These are phyloP conservation scores for Caiman crocodilus DNA, from an alignment of 2,797 vertebrate genomes.

Conservation along the genomic window DNA sequence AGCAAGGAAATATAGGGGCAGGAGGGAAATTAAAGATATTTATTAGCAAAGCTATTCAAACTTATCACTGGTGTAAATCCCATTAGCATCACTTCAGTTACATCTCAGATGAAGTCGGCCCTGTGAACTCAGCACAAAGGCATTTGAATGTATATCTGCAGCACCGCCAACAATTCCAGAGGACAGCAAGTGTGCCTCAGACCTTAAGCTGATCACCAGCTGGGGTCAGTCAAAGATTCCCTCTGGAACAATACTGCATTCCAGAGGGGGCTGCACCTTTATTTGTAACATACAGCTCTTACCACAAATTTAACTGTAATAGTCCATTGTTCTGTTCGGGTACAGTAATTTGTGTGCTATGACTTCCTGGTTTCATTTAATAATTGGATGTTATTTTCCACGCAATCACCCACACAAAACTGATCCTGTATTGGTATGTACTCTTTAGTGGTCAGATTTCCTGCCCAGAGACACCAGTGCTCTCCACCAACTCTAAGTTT, in stretches of 20 bases:
- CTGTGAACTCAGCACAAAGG: background rate
- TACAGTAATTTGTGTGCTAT: background rate
- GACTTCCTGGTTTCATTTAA: conserved; percentile 11
- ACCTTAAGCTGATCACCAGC: background rate
- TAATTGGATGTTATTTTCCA: conserved; percentile 34
- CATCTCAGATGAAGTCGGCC: background rate
- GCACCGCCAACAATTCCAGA: background rate
- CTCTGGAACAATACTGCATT: background rate
- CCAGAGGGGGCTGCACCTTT: background rate
- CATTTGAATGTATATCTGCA: background rate
- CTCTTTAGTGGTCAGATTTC: conserved; percentile 36
- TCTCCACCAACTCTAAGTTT: conserved; percentile 27
- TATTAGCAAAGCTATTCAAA: background rate
- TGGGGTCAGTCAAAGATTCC: background rate
- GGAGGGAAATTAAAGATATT: background rate
- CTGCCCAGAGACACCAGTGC: background rate
- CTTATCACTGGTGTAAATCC: background rate
- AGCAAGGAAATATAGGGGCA: background rate
- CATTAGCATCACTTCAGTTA: background rate
- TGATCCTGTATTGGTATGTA: background rate
- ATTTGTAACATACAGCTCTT: background rate
- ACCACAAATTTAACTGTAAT: background rate
- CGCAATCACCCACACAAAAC: conserved; percentile 3
- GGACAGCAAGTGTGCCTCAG: background rate
- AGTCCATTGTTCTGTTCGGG: background rate